These are phyloP conservation scores for Ditylenchus weischeri DNA, from an alignment of 2,888 invertebrate species.

Conservation along the genomic window DNA sequence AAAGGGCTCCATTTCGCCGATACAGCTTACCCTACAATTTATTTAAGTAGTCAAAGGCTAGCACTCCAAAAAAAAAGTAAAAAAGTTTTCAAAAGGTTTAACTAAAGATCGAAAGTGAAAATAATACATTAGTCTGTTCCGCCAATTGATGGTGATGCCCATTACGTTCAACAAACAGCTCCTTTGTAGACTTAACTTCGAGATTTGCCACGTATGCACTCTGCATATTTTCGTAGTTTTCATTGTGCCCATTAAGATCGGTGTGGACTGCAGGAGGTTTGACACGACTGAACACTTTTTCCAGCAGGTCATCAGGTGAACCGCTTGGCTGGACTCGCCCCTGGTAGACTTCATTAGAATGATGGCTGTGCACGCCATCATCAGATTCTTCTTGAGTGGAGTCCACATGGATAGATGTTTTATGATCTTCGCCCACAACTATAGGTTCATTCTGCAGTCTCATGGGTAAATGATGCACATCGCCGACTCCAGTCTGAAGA, in stretches of 20 bases:
- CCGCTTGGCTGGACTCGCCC: neutral
- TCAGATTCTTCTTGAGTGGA: neutral
- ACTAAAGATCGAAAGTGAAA: slow-evolving; percentile 11
- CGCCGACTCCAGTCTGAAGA: neutral
- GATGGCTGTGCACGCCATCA: neutral
- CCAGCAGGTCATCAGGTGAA: slow-evolving; percentile 37
- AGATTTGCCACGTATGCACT: neutral
- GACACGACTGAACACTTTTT: slow-evolving; percentile 38
- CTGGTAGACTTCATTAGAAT: no score
- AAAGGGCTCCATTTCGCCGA: no score
- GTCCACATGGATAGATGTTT: neutral
- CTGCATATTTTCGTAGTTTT: neutral
- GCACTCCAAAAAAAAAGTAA: no score
- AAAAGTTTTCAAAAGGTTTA: slow-evolving; percentile 17
- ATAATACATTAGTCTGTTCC: slow-evolving; percentile 4
- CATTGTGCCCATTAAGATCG: slow-evolving; percentile 16
- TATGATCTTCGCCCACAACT: neutral
- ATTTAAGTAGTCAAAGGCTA: no score
- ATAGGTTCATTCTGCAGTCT: neutral
- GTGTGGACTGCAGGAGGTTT: slow-evolving; percentile 27
- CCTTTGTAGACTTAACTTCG: neutral
- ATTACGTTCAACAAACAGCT: neutral
- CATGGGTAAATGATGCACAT: no score
- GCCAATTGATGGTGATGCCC: neutral
- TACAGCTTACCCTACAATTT: no score